Base-by-base conservation (phyloP, 2,113 vertebrate species). In the Chroicocephalus ridibundus region DNA sequence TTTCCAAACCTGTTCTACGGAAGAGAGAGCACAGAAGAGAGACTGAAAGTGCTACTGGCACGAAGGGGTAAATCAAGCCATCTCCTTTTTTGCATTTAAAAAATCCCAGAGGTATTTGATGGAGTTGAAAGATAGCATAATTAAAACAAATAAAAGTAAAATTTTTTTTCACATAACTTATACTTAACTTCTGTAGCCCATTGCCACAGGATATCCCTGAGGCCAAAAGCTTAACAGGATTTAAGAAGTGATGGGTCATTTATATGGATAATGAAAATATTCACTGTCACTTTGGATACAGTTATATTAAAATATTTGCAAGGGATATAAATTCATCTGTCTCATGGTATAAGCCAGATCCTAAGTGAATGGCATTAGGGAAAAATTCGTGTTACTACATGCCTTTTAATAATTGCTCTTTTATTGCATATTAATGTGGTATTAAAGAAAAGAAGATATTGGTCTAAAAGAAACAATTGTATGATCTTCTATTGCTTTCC, bases 201-300 rank as follows among this genome's bases (percentile, higher is more conserved):
- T 82, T 65, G 58, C 57, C 4, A 1, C 86, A 95, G 70, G 84
- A 86, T 93, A 89, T 87, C 74, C 54, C 24, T 13, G 74, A 91
- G 54, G 78, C 81, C 71, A 94, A 90, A 94, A 85, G 25, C 82
- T 94, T 95, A 93, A 89, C 47, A 74, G 78, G 66, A 87, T 95
- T 95, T 95, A 85, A 81, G 89, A 95, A 87, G 55, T 66, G 89
- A 95, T 70, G 32, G 81, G 20, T 92, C 49, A 89, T 95, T 97
- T 89, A 70, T 94, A 91, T 25, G 78, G 74, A 82, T 87, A 89
- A 93, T 93, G 87, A 95, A 95, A 93, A 95, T 94, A 95, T 89
- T 87, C 84, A 51, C 70, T 91, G 81, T 93, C 91, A 82, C 40
- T 93, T 94, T 87, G 82, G 75, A 95, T 94, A 89, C 36, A 58